Conservation (phyloP, 30 jellyfish, hydroid and myxozoan genomes). For the Hydractinia echinata region DNA sequence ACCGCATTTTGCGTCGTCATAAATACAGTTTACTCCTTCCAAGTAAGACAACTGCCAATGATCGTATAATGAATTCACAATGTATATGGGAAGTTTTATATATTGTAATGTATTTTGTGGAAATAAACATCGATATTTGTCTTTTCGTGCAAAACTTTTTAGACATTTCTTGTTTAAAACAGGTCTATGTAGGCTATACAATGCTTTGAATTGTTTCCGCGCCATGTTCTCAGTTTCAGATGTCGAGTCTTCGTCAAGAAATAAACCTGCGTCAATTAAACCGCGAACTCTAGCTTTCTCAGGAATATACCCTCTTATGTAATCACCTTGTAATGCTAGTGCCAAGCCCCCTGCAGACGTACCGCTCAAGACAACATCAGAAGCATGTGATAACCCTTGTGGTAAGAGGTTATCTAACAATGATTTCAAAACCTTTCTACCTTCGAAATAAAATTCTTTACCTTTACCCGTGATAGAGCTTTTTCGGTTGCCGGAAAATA, state of each 20-base stretch:
- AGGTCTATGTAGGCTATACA: constrained; percentile 57
- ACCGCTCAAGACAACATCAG: constrained; percentile 79
- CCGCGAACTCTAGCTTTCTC: constrained; percentile 68
- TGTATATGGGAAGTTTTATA: constrained; percentile 48
- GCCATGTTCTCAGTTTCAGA: constrained; percentile 34
- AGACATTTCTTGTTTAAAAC: constrained; percentile 50
- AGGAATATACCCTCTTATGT: constrained; percentile 54
- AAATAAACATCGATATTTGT: constrained; percentile 55
- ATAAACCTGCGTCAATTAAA: constrained; percentile 83
- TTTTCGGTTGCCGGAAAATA: constrained; percentile 80
- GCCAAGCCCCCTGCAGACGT: constrained; percentile 99
- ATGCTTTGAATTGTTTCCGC: constrained; percentile 65
- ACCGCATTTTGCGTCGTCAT: constrained; percentile 55
- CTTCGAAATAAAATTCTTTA: constrained; percentile 64
- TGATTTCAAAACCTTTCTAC: constrained; percentile 63
- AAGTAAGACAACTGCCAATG: constrained; percentile 95
- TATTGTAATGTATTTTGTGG: constrained; percentile 57
- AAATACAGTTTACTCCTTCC: constrained; percentile 65
- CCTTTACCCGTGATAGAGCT: constrained; percentile 54
- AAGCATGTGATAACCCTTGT: constrained; percentile 40
- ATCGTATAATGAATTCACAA: constrained; percentile 82
- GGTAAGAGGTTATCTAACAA: constrained; percentile 46
- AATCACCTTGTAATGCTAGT: constrained; percentile 81
- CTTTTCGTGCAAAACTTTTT: constrained; percentile 18
- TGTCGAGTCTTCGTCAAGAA: constrained; percentile 53